These are phyloP conservation scores for Homalodisca vitripennis DNA, from an alignment of 1,140 invertebrate species.

Conservation along the genomic window DNA sequence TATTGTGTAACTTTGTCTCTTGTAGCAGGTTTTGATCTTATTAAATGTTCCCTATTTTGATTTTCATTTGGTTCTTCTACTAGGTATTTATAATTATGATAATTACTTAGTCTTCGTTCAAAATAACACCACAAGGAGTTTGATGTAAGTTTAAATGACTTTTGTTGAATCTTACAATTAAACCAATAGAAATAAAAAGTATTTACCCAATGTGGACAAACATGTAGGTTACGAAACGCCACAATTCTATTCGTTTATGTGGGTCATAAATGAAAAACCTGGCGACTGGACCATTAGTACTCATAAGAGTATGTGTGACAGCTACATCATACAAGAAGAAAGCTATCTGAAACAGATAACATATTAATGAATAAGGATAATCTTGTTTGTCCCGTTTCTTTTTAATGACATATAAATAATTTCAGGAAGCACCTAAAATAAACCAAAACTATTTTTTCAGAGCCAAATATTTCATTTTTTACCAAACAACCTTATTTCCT, in stretches of 20 bases:
- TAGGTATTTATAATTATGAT: neutral
- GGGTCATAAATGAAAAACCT: constrained; percentile 89
- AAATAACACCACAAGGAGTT: constrained; percentile 28
- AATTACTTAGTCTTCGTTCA: neutral
- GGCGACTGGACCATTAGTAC: constrained; percentile 64
- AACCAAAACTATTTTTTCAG: too few species aligned
- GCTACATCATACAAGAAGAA: neutral
- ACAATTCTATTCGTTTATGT: constrained; percentile 79
- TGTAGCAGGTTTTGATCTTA: neutral
- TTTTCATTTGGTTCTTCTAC: neutral
- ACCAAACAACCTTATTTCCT: too few species aligned
- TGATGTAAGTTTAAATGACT: constrained; percentile 7
- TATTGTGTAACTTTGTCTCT: neutral
- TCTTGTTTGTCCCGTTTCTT: too few species aligned
- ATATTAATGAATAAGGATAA: too few species aligned
- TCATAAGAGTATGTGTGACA: neutral
- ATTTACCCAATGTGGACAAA: constrained; percentile 92
- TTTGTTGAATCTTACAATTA: too few species aligned
- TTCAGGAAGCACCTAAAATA: too few species aligned
- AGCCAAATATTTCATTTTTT: too few species aligned
- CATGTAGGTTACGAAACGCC: constrained; percentile 95
- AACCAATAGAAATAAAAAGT: too few species aligned
- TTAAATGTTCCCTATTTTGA: neutral
- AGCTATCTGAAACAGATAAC: neutral
- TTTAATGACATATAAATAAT: too few species aligned